Conservation (phyloP, 2,113 vertebrate species). For the Rhadina sibilatrix region DNA sequence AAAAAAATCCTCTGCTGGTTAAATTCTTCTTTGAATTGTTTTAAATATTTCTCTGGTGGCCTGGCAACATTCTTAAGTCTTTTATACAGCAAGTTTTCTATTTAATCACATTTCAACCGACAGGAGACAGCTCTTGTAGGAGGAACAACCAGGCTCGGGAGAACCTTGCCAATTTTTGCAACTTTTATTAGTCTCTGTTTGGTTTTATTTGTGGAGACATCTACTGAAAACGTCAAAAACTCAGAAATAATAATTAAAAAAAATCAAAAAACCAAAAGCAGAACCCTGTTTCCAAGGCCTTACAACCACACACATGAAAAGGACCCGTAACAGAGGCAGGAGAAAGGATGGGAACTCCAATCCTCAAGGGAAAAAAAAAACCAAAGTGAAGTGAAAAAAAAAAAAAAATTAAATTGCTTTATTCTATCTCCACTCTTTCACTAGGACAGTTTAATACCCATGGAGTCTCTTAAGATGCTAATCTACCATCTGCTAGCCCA, state of each 20-base stretch:
- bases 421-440: slow-evolving; percentile 19
- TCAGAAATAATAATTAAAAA: neutral
- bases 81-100: slow-evolving; percentile 4
- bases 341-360: neutral
- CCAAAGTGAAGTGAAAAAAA: neutral
- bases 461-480: slow-evolving; percentile 26
- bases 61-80: neutral
- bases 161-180: neutral
- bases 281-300: neutral
- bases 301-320: neutral
- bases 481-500: slow-evolving; percentile 47
- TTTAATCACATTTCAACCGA: neutral
- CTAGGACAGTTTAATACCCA: slow-evolving; percentile 26
- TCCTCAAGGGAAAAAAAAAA: neutral
- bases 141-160: neutral
- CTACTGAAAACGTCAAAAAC: neutral
- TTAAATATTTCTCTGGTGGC: slow-evolving; percentile 8
- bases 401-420: neutral
- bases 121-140: neutral
- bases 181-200: slow-evolving; percentile 32
- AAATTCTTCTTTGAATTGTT: neutral
- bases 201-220: neutral
- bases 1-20: neutral
- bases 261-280: neutral
- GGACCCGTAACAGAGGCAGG: neutral